phyloP scores from a whole-genome alignment of 2,113 vertebrate species.

The Myiopsitta monachus region DNA sequence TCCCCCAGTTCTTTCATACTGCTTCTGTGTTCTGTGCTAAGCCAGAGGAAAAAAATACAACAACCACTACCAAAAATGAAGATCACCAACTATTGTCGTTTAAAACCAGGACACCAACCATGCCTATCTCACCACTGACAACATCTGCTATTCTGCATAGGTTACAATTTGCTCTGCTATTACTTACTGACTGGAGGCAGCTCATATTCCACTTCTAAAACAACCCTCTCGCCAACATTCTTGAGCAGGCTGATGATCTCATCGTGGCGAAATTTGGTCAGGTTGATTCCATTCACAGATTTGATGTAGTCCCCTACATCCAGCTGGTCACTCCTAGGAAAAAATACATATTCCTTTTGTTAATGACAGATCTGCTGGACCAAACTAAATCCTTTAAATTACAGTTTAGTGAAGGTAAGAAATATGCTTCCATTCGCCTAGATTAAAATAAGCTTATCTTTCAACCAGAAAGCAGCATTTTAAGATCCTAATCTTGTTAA shows the following conservation, averaged over 20 bases:
- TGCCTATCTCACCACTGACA: not conserved
- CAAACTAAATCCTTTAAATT: not conserved
- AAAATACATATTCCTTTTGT: not conserved
- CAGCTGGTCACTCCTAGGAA: slow-evolving; percentile 93
- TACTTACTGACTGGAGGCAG: slow-evolving; percentile 94
- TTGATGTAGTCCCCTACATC: slow-evolving; percentile 98
- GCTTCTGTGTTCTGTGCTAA: not conserved
- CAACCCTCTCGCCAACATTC: slow-evolving; percentile 94
- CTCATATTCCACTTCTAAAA: slow-evolving; percentile 96
- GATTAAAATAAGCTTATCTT: not conserved
- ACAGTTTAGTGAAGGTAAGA: not conserved
- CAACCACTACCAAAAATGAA: not conserved
- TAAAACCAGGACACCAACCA: not conserved
- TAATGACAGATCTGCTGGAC: not conserved
- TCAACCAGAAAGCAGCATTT: not conserved
- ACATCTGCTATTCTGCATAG: not conserved
- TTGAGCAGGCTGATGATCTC: slow-evolving; percentile 98
- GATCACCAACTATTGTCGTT: not conserved
- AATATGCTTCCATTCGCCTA: not conserved
- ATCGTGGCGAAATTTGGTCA: slow-evolving; percentile 95
- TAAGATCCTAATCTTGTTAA: not conserved
- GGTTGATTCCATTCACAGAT: slow-evolving; percentile 96
- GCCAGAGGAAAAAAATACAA: not conserved
- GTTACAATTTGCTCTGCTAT: not conserved
- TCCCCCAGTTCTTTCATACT: not conserved